Evolutionary conservation across 2,797 vertebrate species (phyloP).

Genomic region (Sebastes cheni): DNA sequence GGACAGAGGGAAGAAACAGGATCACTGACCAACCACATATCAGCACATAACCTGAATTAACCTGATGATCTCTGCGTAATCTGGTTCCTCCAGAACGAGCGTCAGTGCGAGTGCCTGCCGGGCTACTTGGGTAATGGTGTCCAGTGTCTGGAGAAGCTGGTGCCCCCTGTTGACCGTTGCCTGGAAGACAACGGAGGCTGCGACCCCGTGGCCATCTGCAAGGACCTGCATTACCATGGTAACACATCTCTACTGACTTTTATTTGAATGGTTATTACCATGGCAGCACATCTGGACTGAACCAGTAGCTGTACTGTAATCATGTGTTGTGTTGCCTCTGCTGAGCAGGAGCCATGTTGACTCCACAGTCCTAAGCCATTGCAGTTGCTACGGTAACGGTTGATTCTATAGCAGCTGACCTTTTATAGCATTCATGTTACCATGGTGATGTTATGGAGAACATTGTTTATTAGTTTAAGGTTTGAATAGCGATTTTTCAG

Average conservation of each 20-base stretch:
- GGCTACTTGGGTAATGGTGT: conserved; percentile 92
- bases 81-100: conserved; percentile 82
- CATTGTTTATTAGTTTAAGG: background rate
- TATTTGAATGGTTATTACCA: background rate
- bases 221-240: conserved; percentile 88
- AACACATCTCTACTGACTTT: background rate
- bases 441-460: background rate
- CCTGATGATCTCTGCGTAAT: background rate
- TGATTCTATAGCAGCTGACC: conserved; percentile 16
- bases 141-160: conserved; percentile 87
- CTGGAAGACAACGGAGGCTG: conserved; percentile 88
- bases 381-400: conserved; percentile 22
- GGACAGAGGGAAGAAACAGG: background rate
- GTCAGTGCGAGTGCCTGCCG: conserved; percentile 85
- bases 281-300: background rate
- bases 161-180: conserved; percentile 89
- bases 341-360: conserved; percentile 7
- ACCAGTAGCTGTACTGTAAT: background rate
- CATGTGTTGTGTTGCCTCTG: background rate
- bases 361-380: background rate
- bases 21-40: background rate
- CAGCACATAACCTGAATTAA: background rate
- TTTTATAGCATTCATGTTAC: conserved; percentile 12
- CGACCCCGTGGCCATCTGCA: conserved; percentile 86
- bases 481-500: background rate